Percentiles rank a stretch among this genome's conserved stretches.
These are phyloP conservation scores for Drosophila birchii DNA, from an alignment of 2,888 invertebrate species.

Conservation along the genomic window DNA sequence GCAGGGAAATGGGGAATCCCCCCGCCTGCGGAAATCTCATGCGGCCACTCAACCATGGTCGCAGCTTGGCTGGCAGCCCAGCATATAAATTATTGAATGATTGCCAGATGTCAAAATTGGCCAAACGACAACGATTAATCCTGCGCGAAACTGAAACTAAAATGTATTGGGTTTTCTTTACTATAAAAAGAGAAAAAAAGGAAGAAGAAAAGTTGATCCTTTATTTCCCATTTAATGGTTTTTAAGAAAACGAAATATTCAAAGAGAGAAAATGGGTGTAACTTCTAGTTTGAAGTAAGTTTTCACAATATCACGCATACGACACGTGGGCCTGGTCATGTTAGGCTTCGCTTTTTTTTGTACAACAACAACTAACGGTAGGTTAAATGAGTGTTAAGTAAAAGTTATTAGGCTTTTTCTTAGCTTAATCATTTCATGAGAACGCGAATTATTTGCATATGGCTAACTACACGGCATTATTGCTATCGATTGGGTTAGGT, in stretches of 20 bases:
- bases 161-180: constrained; percentile 10
- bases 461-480: background rate
- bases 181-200: too few species aligned
- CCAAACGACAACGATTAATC: constrained; percentile 63
- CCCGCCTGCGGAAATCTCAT: constrained; percentile 39
- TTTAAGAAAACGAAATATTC: background rate
- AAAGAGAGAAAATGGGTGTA: background rate
- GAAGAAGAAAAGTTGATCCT: background rate
- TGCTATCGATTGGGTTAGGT: constrained; percentile 1
- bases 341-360: background rate
- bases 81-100: constrained; percentile 61
- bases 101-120: constrained; percentile 71
- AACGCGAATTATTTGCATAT: background rate
- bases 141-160: constrained; percentile 22
- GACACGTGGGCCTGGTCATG: background rate
- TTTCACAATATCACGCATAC: background rate
- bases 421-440: background rate
- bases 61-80: constrained; percentile 30
- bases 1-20: constrained; percentile 3
- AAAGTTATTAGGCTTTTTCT: background rate
- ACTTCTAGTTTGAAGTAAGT: background rate
- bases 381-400: background rate
- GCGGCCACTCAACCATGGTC: constrained; percentile 43
- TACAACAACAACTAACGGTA: too few species aligned
- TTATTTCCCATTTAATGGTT: background rate